Evolutionary conservation across 2,113 vertebrate genomes (phyloP).

Genomic region (Acrocephalus kingi): DNA sequence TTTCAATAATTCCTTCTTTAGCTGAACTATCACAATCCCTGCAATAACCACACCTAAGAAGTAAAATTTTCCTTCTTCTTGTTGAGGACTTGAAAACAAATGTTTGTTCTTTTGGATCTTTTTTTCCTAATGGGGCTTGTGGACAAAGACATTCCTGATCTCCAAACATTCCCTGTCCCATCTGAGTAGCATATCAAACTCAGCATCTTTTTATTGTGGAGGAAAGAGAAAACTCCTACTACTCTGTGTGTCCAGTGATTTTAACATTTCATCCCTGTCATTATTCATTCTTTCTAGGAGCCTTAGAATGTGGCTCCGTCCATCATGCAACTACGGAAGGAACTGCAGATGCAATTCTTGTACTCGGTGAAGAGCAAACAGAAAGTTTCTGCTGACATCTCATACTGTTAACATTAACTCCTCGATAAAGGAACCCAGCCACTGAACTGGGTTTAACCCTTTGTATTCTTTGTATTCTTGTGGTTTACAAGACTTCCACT

Average conservation of each 20-base stretch:
- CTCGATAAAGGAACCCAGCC: background rate
- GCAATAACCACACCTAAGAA: background rate
- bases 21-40: background rate
- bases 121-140: background rate
- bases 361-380: background rate
- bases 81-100: background rate
- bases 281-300: background rate
- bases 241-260: background rate
- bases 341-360: background rate
- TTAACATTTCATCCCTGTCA: background rate
- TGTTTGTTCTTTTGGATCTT: background rate
- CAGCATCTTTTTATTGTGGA: background rate
- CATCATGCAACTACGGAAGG: background rate
- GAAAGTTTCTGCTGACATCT: background rate
- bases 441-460: background rate
- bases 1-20: background rate
- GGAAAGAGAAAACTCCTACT: background rate
- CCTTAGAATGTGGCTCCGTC: background rate
- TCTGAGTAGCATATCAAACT: background rate
- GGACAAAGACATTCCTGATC: background rate
- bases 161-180: background rate
- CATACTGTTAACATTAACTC: background rate
- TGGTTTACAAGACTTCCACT: background rate
- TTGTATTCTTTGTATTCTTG: background rate
- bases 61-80: background rate